Evolutionary conservation across 1,140 invertebrate species (phyloP).

Genomic region (Dolichoris vasculosae): DNA sequence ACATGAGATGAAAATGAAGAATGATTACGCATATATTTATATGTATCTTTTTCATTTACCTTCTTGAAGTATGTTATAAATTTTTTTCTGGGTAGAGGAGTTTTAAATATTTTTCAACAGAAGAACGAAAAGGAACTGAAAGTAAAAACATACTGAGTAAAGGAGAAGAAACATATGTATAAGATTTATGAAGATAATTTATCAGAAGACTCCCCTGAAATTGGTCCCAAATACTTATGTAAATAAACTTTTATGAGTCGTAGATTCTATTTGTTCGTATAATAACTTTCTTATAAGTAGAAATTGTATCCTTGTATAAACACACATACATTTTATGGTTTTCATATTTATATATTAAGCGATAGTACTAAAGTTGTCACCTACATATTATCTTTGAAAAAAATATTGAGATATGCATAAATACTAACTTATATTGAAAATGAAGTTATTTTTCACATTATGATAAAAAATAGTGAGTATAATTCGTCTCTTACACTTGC

Average conservation of each 20-base stretch:
- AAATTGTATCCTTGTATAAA: background rate
- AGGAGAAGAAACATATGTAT: background rate
- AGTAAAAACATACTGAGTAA: background rate
- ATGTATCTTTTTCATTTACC: background rate
- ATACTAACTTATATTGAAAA: background rate
- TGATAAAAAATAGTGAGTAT: background rate
- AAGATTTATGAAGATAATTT: constrained; percentile 38
- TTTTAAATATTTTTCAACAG: constrained; percentile 12
- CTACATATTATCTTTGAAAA: constrained; percentile 12
- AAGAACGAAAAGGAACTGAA: background rate
- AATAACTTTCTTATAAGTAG: constrained; percentile 26
- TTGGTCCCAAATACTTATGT: constrained; percentile 43
- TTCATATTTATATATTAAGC: background rate
- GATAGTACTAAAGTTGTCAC: background rate
- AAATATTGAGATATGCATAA: background rate
- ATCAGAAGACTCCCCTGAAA: constrained; percentile 34
- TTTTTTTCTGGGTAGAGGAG: background rate
- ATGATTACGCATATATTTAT: background rate
- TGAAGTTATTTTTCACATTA: background rate
- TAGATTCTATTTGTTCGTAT: constrained; percentile 44
- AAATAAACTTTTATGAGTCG: constrained; percentile 31
- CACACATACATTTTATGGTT: background rate
- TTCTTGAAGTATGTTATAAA: background rate
- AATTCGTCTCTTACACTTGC: background rate
- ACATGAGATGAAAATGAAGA: background rate